Base-by-base conservation (phyloP, 2,113 vertebrate species). In the Columbina picui region DNA sequence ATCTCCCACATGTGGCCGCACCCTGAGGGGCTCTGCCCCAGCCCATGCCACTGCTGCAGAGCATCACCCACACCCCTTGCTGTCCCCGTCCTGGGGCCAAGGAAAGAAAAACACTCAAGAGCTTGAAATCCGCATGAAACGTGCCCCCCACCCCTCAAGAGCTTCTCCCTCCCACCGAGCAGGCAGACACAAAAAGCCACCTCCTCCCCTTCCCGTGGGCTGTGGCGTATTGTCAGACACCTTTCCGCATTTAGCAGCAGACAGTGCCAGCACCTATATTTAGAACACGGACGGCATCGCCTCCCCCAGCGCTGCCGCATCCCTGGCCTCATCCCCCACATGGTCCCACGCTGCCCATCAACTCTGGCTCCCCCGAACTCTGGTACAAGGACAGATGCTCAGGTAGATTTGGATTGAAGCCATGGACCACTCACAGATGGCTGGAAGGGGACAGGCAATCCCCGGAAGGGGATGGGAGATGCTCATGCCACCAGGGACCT, bases 151-250 rank as follows among this genome's bases (percentile, higher is more conserved):
- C 43, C 57, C 29, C 69, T 18, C 0, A 7, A 75, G 36, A 94
- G 60, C 85, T 79, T 89, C 75, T 69, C 39, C 89, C 60, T 64
- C 69, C 84, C 80, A 79, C 88, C 57, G 78, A 50, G 36, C 80
- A 75, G 83, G 63, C 75, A 73, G 87, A 77, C 89, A 96, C 57
- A 80, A 96, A 93, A 63, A 93, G 77, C 79, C 71, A 22, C 70
- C 87, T 86, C 85, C 74, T 87, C 26, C 21, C 87, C 67, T 74
- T 79, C 78, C 53, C 36, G 25, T 36, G 26, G 69, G n/a, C 90
- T 94, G 92, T 95, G 26, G 94, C 30, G 92, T 85, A 93, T 94
- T 90, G 83, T 96, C 91, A 94, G 93, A 91, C 89, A 78, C 84
- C 90, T 67, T 87, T 83, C 95, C 88, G 68, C 90, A 57, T 90